Evolutionary conservation across 2,113 vertebrate species (phyloP), one percentile per base, ranked within the genome.

Genomic region (Thoracochromis brauschi): DNA sequence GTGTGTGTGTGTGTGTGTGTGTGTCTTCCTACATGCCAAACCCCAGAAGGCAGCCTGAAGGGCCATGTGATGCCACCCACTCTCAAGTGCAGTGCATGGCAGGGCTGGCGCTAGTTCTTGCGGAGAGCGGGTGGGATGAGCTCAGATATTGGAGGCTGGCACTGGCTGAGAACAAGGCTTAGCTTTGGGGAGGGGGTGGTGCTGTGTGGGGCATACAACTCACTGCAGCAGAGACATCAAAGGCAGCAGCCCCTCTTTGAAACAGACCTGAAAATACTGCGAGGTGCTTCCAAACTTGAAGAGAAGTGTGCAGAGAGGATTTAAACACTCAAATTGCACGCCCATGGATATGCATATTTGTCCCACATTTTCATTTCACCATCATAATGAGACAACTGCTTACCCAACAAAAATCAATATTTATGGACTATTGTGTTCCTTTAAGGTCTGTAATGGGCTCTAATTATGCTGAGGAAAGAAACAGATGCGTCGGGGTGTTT

Each of bases 61-160:
- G 92, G 82, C 91, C 93, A 90, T 92, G 94, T 94, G 94, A 95
- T 94, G 90, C 92, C 94, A 93, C 93, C 94, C 94, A 94, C 94
- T 94, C 92, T 90, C 58, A 40, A 87, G 81, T 51, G 88, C 85
- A 90, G 90, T 88, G 91, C 88, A 90, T 83, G 85, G 91, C 91
- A 82, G 90, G 85, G 89, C 92, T 92, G 91, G 89, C 88, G 80
- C 85, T 86, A 60, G 89, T 84, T 90, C 88, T 90, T 86, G 88
- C 42, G 0, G 60, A 6, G 91, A 85, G 92, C 86, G 86, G 91
- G 88, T 92, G 91, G 91, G 91, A 94, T 91, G 94, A 92, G 93
- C 89, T 91, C 93, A 93, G 92, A 89, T 91, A 85, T 57, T 90
- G 94, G 94, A 95, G 94, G 89, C 92, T 94, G 94, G 95, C 92